Conservation (phyloP, 2,113 vertebrate genomes). For the human region DNA sequence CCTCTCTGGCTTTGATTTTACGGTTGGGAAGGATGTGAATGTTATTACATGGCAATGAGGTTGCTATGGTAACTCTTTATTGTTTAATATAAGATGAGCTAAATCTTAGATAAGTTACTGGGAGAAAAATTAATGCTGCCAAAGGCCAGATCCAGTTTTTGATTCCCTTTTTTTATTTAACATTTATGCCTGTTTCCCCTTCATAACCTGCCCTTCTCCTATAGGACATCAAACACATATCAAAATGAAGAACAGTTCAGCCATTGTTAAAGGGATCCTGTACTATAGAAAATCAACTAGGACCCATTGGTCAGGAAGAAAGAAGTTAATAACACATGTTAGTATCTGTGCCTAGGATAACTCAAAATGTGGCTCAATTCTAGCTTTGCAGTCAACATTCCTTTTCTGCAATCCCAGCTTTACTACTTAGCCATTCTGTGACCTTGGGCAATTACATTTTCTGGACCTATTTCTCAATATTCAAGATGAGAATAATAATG, state of each 20-base stretch:
- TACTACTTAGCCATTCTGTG: neutral
- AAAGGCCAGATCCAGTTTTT: conserved; percentile 66
- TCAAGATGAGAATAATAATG: neutral
- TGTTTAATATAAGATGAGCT: conserved; percentile 82
- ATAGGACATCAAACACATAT: neutral
- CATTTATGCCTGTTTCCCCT: conserved; percentile 36
- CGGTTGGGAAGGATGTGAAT: conserved; percentile 70
- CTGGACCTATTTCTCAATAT: neutral
- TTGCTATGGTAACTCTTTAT: conserved; percentile 79
- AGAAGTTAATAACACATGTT: neutral
- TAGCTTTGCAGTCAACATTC: too few species aligned
- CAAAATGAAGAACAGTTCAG: neutral
- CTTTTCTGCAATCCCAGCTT: neutral
- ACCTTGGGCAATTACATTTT: neutral
- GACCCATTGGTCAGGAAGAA: neutral
- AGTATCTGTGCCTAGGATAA: neutral
- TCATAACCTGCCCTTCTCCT: neutral
- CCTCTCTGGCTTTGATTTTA: conserved; percentile 73
- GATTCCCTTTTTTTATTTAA: conserved; percentile 48
- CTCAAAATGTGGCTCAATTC: neutral
- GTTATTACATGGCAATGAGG: conserved; percentile 62
- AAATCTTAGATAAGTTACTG: conserved; percentile 77
- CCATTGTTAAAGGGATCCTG: neutral
- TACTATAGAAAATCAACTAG: neutral
- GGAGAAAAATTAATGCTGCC: conserved; percentile 74